Conservation (phyloP, 92 coral and sea anemone genomes). For the Plumapathes pennacea region DNA sequence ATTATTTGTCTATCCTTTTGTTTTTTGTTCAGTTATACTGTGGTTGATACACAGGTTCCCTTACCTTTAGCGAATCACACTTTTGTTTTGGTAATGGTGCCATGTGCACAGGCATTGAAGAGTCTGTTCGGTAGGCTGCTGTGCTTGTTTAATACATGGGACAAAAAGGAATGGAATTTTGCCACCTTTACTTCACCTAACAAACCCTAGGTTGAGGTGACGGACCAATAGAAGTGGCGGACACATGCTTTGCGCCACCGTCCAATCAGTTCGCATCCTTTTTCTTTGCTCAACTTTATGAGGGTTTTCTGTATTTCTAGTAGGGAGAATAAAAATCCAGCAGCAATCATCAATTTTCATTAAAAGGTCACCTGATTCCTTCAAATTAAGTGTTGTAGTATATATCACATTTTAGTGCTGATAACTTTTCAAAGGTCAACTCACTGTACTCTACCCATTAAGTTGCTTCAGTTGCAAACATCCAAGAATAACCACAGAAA, state of each 20-base stretch:
- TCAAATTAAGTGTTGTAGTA: too few relatives aligned
- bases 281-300: constrained; percentile 43
- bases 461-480: too few relatives aligned
- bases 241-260: constrained; percentile 70
- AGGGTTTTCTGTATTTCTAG: constrained; percentile 29
- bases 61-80: constrained; percentile 64
- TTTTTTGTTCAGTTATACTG: too few relatives aligned
- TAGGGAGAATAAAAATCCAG: too few relatives aligned
- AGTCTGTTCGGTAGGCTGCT: constrained; percentile 35
- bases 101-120: constrained; percentile 56
- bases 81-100: constrained; percentile 13
- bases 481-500: too few relatives aligned
- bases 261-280: constrained; percentile 38
- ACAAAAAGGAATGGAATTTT: constrained; percentile 57
- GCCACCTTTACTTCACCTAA: constrained; percentile 50
- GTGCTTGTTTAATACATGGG: constrained; percentile 60
- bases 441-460: too few relatives aligned
- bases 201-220: constrained; percentile 34
- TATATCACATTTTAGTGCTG: too few relatives aligned
- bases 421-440: too few relatives aligned
- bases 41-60: too few relatives aligned
- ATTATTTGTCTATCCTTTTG: too few relatives aligned
- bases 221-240: constrained; percentile 63
- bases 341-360: too few relatives aligned
- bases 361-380: too few relatives aligned